Evolutionary conservation across 2,113 vertebrate species (phyloP).

Genomic region (Elephantulus edwardii): DNA sequence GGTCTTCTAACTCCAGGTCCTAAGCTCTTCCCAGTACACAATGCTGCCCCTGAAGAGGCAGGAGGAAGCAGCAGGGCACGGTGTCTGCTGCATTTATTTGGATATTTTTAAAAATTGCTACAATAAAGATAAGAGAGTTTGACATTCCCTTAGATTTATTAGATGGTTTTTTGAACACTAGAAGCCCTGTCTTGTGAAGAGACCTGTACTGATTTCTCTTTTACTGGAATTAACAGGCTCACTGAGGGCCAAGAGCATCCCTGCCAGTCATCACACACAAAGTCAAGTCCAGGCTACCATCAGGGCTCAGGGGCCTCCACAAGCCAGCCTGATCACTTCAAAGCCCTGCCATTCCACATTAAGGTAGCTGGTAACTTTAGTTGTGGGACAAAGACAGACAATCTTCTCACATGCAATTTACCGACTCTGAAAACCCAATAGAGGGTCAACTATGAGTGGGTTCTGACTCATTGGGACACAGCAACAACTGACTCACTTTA

Average conservation of each 20-base stretch:
- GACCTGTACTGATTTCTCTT: no score
- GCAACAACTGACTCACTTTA: no score
- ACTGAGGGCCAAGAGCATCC: no score
- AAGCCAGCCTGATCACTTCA: not conserved
- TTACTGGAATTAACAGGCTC: not conserved
- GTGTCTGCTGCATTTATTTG: not conserved
- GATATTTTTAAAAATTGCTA: not conserved
- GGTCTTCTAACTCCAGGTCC: not conserved
- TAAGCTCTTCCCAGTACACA: not conserved
- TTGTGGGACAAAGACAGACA: no score
- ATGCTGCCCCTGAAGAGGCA: not conserved
- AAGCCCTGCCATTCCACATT: not conserved
- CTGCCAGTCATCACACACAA: accelerated
- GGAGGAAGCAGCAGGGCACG: accelerated
- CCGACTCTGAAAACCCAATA: no score
- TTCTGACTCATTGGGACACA: no score
- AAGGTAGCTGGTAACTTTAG: no score
- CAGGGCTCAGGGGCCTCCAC: not conserved
- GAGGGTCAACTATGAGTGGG: no score
- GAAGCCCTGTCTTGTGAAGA: not conserved
- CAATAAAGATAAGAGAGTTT: no score
- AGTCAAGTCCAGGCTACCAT: not conserved
- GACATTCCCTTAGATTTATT: not conserved
- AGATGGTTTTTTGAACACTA: not conserved
- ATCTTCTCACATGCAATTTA: no score